These are phyloP conservation scores for Mesochorus sp. DNA, from an alignment of 2,888 invertebrate species.

Conservation along the genomic window DNA sequence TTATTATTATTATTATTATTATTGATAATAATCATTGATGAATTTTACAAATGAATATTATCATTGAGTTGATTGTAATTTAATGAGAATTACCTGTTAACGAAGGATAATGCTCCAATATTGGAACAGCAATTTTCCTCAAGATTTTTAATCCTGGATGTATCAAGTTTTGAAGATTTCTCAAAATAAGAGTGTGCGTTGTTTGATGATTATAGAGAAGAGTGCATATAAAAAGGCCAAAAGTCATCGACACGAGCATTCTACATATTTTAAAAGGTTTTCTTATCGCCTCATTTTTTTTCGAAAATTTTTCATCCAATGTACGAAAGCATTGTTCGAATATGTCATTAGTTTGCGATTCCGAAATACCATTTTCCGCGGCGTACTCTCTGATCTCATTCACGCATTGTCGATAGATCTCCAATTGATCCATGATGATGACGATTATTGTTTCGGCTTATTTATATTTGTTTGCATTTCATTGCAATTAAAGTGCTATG, in stretches of 20 bases:
- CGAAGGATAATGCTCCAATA: conserved; percentile 89
- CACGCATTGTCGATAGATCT: conserved; percentile 84
- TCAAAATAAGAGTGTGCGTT: conserved; percentile 86
- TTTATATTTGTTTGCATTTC: neutral
- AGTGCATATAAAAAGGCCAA: conserved; percentile 81
- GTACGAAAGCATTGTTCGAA: conserved; percentile 84
- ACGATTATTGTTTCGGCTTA: neutral
- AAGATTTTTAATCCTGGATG: conserved; percentile 91
- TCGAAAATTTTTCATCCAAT: conserved; percentile 75
- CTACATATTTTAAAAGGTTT: conserved; percentile 58
- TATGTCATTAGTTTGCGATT: conserved; percentile 86
- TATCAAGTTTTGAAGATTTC: conserved; percentile 90
- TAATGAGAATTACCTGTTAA: conserved; percentile 85
- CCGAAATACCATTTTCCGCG: conserved; percentile 84
- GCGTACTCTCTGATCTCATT: conserved; percentile 85
- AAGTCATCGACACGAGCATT: conserved; percentile 72
- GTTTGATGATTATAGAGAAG: conserved; percentile 85
- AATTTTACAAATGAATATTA: too few species aligned
- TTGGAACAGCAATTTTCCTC: conserved; percentile 89
- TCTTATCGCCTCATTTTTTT: conserved; percentile 51
- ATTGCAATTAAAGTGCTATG: neutral
- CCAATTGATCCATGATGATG: conserved; percentile 48
- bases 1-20: too few species aligned
- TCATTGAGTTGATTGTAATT: too few species aligned
- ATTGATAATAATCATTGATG: too few species aligned